phyloP scores from a whole-genome alignment of 2,888 invertebrate genomes.

The Amorpha juglandis region DNA sequence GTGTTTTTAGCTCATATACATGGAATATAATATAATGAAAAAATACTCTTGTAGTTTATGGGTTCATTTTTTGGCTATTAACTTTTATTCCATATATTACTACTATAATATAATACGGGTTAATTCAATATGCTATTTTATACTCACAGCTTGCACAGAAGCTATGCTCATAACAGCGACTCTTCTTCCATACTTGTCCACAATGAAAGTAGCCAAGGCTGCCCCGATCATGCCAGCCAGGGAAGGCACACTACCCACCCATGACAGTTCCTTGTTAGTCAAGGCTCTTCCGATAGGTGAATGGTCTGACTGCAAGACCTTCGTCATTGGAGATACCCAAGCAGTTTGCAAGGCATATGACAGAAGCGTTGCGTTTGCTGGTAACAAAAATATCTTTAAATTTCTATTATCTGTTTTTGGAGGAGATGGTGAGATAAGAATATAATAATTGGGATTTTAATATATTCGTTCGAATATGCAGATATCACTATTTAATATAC shows the following conservation, averaged over 20 bases:
- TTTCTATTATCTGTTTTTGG: no score
- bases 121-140: background rate
- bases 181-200: slow-evolving; percentile 72
- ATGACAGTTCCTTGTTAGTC: slow-evolving; percentile 62
- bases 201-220: slow-evolving; percentile 56
- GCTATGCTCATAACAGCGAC: slow-evolving; percentile 65
- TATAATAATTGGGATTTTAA: no score
- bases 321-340: slow-evolving; percentile 73
- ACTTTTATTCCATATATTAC: no score
- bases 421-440: no score
- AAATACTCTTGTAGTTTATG: no score
- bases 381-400: slow-evolving; percentile 29
- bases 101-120: no score
- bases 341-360: slow-evolving; percentile 71
- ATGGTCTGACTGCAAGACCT: slow-evolving; percentile 57
- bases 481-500: no score
- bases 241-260: slow-evolving; percentile 71
- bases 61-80: no score
- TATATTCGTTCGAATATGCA: no score
- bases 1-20: no score
- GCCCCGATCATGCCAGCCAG: slow-evolving; percentile 65
- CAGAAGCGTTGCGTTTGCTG: slow-evolving; percentile 68
- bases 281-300: slow-evolving; percentile 63
- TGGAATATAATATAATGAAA: no score
- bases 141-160: slow-evolving; percentile 72